A percentile compares a stretch with the other conserved stretches of the same genome.
Evolutionary conservation across 2,797 vertebrate genomes (phyloP).

Genomic region (Salarias fasciatus): DNA sequence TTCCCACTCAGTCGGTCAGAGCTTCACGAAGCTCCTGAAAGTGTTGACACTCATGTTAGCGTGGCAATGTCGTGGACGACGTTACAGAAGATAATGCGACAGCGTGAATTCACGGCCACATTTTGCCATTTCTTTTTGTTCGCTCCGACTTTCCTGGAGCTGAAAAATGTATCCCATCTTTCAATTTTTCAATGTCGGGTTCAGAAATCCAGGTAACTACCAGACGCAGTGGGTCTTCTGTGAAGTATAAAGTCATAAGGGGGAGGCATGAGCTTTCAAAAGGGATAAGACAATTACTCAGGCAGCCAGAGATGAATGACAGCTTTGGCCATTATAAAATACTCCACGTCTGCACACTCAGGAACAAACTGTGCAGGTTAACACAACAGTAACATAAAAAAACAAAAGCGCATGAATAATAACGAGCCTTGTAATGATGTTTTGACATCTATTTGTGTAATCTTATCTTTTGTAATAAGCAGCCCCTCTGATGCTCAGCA

Average conservation of each 20-base stretch:
- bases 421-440: constrained; percentile 32
- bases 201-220: too few relatives aligned
- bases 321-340: constrained; percentile 21
- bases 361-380: constrained; percentile 15
- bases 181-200: too few relatives aligned
- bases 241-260: not conserved
- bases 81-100: too few relatives aligned
- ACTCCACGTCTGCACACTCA: constrained; percentile 5
- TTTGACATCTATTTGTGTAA: constrained; percentile 48
- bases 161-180: too few relatives aligned
- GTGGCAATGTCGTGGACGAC: too few relatives aligned
- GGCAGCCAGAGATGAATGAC: constrained; percentile 10
- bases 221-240: not conserved
- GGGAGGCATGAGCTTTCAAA: not conserved
- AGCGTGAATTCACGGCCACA: too few relatives aligned
- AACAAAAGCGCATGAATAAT: constrained; percentile 34
- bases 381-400: constrained; percentile 10
- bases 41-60: constrained; percentile 18
- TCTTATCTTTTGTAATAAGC: constrained; percentile 60
- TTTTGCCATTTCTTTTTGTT: too few relatives aligned
- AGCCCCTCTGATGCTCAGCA: constrained; percentile 50
- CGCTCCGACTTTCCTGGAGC: too few relatives aligned
- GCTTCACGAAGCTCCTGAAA: constrained; percentile 15
- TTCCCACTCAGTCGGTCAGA: constrained; percentile 19
- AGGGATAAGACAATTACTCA: constrained; percentile 9